Conservation (phyloP, 2,888 invertebrate genomes). For the Parnassius orleans region DNA sequence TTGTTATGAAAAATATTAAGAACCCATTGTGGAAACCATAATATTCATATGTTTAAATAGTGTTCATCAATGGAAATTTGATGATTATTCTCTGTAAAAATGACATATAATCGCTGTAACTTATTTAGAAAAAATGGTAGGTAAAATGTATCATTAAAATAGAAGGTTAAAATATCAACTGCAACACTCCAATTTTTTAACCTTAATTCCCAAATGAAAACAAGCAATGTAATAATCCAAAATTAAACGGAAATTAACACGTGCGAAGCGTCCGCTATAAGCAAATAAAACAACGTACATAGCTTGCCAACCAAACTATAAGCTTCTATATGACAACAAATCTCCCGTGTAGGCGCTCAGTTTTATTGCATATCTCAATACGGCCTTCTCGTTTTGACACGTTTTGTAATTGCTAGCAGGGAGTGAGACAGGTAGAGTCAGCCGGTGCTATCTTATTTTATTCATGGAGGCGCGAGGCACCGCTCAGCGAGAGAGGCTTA, state of each 20-base stretch:
- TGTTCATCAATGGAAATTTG: no score
- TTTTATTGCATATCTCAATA: constrained; percentile 66
- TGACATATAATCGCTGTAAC: no score
- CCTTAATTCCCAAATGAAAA: constrained; percentile 6
- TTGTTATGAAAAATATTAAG: no score
- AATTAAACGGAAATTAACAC: constrained; percentile 68
- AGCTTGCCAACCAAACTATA: constrained; percentile 49
- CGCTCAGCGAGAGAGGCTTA: constrained; percentile 53
- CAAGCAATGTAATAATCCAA: constrained; percentile 47
- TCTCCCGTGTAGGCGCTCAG: constrained; percentile 58
- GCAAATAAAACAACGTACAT: constrained; percentile 58
- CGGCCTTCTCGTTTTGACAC: constrained; percentile 48
- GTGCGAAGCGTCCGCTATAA: constrained; percentile 45
- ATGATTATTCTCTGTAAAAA: no score
- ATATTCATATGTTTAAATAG: no score
- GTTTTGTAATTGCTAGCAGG: constrained; percentile 32
- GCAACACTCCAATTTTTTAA: constrained; percentile 5
- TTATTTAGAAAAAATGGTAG: no score
- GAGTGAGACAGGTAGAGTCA: constrained; percentile 58
- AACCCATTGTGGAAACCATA: no score
- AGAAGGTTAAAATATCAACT: neutral
- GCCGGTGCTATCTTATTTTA: constrained; percentile 64
- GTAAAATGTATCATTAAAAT: no score
- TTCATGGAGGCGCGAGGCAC: constrained; percentile 59
- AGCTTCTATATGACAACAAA: constrained; percentile 55